Base-by-base conservation (phyloP, 2,888 invertebrate species). In the Calliphora vomitoria region DNA sequence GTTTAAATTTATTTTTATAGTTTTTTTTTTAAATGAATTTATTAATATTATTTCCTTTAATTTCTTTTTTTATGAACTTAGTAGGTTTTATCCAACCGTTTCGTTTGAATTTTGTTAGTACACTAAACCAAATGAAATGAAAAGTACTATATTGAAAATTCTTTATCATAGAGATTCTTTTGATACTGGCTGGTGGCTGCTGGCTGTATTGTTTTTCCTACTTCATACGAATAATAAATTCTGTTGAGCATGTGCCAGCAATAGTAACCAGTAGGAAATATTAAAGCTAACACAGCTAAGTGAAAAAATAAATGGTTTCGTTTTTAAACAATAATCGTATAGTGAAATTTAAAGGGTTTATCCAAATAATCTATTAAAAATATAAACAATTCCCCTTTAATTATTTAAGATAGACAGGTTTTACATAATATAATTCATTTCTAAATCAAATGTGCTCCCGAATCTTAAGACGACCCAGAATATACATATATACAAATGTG, bases 201-300 rank as follows among this genome's bases (percentile, higher is more conserved):
- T 55, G 25, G 35, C 15, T 55, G 62, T n/a, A 60, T 55, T 20
- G 31, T 25, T 83, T 75, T 78, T 83, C 53, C 20, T 64, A 72
- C 64, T 31, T 50, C 25, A 50, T 44, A 60, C 20, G 64, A 82
- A 44, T 66, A 50, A 83, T 60, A 75, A 75, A 44, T 75, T 75
- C 60, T 85, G 85, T 68, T 85, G 85, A 82, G 87, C 87, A 87
- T 87, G 87, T 79, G 78, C 80, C 85, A 80, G 74, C 18, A 35
- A 62, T 25, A 78, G 47, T 55, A 50, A 35, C 82, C 82, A 64
- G 69, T 85, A 60, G 87, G 69, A 87, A 87, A 79, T 83, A 25
- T 20, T 4, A n/a, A n/a, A n/a, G n/a, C n/a, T n/a, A n/a, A n/a
- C 6, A 35, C 0, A 41, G 20, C 41, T 55, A 44, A 10, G 44